phyloP scores from a whole-genome alignment of 2,113 vertebrate genomes.

The Delphinapterus leucas region DNA sequence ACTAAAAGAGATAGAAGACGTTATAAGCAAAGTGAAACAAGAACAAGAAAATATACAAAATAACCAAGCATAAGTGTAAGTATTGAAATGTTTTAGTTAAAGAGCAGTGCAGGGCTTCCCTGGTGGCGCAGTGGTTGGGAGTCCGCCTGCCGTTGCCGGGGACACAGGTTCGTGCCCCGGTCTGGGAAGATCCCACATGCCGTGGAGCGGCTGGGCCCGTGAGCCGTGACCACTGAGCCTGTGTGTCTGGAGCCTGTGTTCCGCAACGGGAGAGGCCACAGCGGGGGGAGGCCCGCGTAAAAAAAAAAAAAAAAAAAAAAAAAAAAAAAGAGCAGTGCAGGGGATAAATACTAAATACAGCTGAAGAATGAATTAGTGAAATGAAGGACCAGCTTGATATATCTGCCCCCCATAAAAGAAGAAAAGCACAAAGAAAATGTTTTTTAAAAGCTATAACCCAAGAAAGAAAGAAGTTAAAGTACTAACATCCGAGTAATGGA shows the following conservation, averaged over 20 bases:
- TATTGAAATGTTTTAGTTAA: neutral
- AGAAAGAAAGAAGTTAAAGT: neutral
- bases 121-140: too few species aligned
- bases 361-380: neutral
- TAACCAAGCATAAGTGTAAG: neutral
- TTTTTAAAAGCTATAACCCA: neutral
- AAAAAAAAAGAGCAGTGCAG: neutral
- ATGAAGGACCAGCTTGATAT: neutral
- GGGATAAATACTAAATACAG: neutral
- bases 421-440: neutral
- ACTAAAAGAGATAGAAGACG: neutral
- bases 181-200: too few species aligned
- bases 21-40: neutral
- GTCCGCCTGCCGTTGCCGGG: too few species aligned
- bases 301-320: too few species aligned
- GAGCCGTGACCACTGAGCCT: too few species aligned
- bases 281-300: too few species aligned
- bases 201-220: too few species aligned
- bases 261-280: too few species aligned
- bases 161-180: too few species aligned
- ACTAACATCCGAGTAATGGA: neutral
- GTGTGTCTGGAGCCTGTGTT: too few species aligned
- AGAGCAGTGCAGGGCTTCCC: neutral
- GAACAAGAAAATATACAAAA: neutral
- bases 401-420: neutral